Conservation (phyloP, 2,888 invertebrate genomes). For the Orthosia cruda region DNA sequence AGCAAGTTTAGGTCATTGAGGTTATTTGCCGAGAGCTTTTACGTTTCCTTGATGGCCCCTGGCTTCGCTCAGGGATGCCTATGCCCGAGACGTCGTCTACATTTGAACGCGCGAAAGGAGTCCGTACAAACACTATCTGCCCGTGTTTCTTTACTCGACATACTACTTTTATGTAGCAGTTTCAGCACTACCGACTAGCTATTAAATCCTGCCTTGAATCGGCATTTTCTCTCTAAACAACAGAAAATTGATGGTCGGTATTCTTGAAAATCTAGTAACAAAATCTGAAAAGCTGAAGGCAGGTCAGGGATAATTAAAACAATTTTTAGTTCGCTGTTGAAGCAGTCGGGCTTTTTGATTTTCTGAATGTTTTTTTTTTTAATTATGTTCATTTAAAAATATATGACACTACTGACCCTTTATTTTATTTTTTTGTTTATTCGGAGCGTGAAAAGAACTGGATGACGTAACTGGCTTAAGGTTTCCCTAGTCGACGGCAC, state of each 20-base stretch:
- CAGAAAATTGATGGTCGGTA: too few species aligned
- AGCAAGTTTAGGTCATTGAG: constrained; percentile 73
- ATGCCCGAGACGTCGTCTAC: constrained; percentile 66
- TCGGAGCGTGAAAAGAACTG: too few species aligned
- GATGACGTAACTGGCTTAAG: too few species aligned
- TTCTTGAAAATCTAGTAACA: background rate
- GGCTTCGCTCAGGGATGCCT: constrained; percentile 76
- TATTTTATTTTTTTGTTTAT: too few species aligned
- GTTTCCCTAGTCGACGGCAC: too few species aligned
- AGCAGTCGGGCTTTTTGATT: too few species aligned
- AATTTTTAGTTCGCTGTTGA: too few species aligned
- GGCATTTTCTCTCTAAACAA: background rate
- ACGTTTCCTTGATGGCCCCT: constrained; percentile 77
- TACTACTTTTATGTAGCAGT: constrained; percentile 29
- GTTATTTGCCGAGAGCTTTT: constrained; percentile 80
- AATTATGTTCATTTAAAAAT: too few species aligned
- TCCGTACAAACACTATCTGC: constrained; percentile 60
- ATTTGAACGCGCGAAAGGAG: constrained; percentile 65
- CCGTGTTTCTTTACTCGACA: constrained; percentile 45
- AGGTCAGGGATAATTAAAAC: background rate
- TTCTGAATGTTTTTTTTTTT: too few species aligned
- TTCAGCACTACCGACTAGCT: constrained; percentile 19
- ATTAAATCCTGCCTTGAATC: background rate
- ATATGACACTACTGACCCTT: too few species aligned
- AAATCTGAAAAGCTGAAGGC: too few species aligned